Evolutionary conservation across 1,140 invertebrate genomes (phyloP).

Genomic region (Drosophila yakuba): DNA sequence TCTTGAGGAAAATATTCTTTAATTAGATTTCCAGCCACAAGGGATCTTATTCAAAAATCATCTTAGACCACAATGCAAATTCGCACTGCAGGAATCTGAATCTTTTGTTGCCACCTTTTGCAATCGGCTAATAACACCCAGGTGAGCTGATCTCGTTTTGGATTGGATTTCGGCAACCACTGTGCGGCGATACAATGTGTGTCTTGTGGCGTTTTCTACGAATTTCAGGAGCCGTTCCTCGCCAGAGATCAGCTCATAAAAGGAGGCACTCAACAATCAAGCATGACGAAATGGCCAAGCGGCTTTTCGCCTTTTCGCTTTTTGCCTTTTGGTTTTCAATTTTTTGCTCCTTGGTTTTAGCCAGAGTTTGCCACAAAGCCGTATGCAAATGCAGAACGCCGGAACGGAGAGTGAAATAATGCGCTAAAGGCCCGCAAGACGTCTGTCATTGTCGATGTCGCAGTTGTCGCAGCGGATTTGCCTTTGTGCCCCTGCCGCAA

Average conservation of each 20-base stretch:
- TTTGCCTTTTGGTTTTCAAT: constrained; percentile 7
- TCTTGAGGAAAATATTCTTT: no score
- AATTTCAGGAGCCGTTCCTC: constrained; percentile 52
- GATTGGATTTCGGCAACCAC: constrained; percentile 39
- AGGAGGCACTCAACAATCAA: constrained; percentile 70
- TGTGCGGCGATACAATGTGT: constrained; percentile 44
- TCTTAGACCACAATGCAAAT: constrained; percentile 2
- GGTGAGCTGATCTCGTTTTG: constrained; percentile 15
- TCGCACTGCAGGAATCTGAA: constrained; percentile 13
- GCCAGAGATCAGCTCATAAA: constrained; percentile 67
- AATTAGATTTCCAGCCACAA: not conserved
- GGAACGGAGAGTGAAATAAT: constrained; percentile 68
- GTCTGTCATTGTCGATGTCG: constrained; percentile 65
- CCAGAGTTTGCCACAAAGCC: constrained; percentile 17
- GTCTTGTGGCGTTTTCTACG: constrained; percentile 59
- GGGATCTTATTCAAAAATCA: not conserved
- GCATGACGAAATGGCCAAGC: constrained; percentile 81
- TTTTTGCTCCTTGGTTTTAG: constrained; percentile 9
- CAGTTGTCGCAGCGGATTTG: constrained; percentile 71
- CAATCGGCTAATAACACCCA: constrained; percentile 47
- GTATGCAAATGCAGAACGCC: constrained; percentile 63
- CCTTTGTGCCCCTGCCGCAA: constrained; percentile 69
- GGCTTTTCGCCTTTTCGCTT: constrained; percentile 39
- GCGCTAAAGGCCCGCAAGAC: constrained; percentile 59
- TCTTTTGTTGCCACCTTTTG: constrained; percentile 21